Conservation (phyloP, 2,113 vertebrate species). For the Pygoscelis adeliae region DNA sequence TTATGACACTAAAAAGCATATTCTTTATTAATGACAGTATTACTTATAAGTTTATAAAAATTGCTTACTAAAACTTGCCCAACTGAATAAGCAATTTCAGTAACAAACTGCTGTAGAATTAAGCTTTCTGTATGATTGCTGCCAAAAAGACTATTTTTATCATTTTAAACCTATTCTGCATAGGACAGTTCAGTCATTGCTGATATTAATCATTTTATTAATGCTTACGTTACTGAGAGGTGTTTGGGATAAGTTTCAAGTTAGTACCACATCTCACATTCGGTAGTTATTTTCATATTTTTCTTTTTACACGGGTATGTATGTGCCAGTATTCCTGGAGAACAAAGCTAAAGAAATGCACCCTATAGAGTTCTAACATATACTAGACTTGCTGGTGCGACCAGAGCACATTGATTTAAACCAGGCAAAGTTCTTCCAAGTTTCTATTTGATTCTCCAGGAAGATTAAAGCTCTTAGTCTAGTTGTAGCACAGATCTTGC, state of each 20-base stretch:
- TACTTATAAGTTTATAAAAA: background rate
- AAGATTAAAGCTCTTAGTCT: background rate
- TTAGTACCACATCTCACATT: background rate
- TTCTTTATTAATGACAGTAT: background rate
- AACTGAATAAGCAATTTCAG: background rate
- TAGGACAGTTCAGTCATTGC: background rate
- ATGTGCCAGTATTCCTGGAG: background rate
- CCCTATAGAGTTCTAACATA: accelerated
- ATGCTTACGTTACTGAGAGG: background rate
- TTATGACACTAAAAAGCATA: background rate
- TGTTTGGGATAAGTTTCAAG: background rate
- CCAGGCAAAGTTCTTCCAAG: background rate
- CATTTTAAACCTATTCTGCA: background rate
- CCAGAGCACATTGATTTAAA: background rate
- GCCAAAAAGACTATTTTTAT: background rate
- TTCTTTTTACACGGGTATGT: background rate
- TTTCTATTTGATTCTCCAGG: background rate
- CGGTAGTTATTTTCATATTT: background rate
- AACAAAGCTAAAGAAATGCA: background rate
- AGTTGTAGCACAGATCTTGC: background rate
- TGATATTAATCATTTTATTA: background rate
- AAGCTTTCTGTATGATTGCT: background rate
- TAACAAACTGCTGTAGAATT: background rate
- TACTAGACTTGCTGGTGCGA: background rate
- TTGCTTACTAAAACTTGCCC: background rate